Evolutionary conservation across 2,113 vertebrate genomes (phyloP).

Genomic region (Chrysochloris asiatica): DNA sequence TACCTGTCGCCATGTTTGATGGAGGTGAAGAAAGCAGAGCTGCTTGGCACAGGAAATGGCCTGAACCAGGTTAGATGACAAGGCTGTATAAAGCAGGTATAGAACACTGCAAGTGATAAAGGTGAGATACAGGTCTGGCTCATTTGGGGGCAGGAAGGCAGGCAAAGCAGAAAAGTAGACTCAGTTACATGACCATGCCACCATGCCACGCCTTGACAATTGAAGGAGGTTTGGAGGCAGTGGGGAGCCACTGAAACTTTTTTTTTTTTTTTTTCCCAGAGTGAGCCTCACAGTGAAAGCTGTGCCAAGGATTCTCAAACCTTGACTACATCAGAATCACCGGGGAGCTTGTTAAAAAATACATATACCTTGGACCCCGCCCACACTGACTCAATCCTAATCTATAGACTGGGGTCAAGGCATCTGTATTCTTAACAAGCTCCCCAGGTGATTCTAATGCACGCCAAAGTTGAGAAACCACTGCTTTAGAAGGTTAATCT

Average conservation of each 20-base stretch:
- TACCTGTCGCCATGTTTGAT: background rate
- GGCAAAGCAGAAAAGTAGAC: background rate
- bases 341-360: constrained; percentile 75
- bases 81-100: background rate
- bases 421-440: constrained; percentile 79
- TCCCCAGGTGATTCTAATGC: constrained; percentile 73
- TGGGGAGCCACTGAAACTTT: background rate
- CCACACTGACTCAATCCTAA: constrained; percentile 71
- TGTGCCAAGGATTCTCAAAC: background rate
- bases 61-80: background rate
- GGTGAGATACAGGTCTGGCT: accelerated
- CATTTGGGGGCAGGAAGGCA: background rate
- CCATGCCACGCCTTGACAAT: background rate
- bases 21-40: background rate
- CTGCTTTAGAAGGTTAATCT: constrained; percentile 76
- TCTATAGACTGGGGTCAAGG: constrained; percentile 71
- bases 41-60: background rate
- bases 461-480: constrained; percentile 60
- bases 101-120: background rate
- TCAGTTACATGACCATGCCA: accelerated
- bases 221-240: background rate
- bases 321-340: background rate
- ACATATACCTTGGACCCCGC: constrained; percentile 52
- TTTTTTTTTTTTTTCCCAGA: background rate
- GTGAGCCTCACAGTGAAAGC: background rate